Evolutionary conservation across 2,888 invertebrate genomes (phyloP), one percentile per base, ranked within the genome.

Genomic region (Drosophila cognata): DNA sequence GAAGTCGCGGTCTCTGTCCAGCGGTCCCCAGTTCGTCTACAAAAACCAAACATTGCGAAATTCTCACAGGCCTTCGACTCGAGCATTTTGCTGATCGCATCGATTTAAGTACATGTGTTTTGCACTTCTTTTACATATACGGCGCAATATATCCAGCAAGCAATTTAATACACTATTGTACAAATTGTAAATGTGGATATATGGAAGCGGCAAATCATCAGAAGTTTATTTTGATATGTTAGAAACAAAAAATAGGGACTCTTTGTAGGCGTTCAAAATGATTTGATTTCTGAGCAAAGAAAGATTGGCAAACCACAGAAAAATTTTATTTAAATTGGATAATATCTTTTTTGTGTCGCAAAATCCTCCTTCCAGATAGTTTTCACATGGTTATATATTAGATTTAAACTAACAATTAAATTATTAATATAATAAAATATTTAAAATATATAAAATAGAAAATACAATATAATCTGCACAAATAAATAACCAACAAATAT

Each of bases 11-110:
- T 53, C 31, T 61, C 61, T 31, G 53, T 61, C 35, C 55, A 50
- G 35, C n/a, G 21, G 21, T 21, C 21, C 38, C 35, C 58, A 31
- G 16, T 31, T 16, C 25, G 36, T 55, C 51, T 56, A 57, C 52
- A 57, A 71, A 38, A 46, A 21, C 58, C 56, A 59, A 65, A 63
- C 52, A 70, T 68, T 80, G 67, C 62, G 58, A 57, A 74, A 71
- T 65, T 71, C 74, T 59, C 77, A 60, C 66, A 63, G 46, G 66
- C 81, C 70, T 29, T 50, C 35, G 50, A 28, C 16, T 36, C 38
- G 53, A 57, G 51, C 53, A 69, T 81, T 81, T 73, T 73, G 82
- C 87, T 83, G 87, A 85, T 74, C 57, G 38, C 64, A 29, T 59
- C 59, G 43, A 52, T 68, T 84, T 71, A 56, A 33, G 28, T 70